A percentile compares a stretch with the other conserved stretches of the same genome.
phyloP scores from a whole-genome alignment of 2,797 vertebrate genomes.

The Xiphorhynchus erythropygius region DNA sequence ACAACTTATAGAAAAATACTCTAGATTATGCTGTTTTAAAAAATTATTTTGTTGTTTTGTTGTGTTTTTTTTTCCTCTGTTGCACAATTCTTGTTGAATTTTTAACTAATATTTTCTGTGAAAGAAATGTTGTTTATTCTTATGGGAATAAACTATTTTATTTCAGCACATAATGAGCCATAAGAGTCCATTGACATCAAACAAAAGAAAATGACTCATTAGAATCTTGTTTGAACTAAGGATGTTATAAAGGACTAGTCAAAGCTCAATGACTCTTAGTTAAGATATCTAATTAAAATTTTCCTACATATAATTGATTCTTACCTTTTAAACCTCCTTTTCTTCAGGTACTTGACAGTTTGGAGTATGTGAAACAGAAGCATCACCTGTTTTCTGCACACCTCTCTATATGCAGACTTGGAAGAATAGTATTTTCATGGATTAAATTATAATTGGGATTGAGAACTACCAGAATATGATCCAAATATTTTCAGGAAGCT shows the following conservation, averaged over 20 bases:
- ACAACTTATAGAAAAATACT: not conserved
- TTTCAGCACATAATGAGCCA: not conserved
- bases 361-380: not conserved
- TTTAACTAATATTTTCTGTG: not conserved
- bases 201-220: not conserved
- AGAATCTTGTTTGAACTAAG: not conserved
- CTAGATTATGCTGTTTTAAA: not conserved
- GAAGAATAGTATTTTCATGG: not conserved
- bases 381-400: not conserved
- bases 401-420: not conserved
- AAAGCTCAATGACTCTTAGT: not conserved
- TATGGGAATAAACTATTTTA: not conserved
- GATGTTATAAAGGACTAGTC: not conserved
- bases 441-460: not conserved
- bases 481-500: not conserved
- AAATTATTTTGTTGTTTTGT: not conserved
- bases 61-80: not conserved
- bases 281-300: not conserved
- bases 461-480: not conserved
- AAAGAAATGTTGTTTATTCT: not conserved
- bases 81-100: not conserved
- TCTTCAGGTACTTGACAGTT: not conserved
- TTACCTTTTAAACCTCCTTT: not conserved
- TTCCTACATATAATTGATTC: not conserved
- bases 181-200: not conserved